Percentiles rank a stretch among this genome's conserved stretches.
Conservation (phyloP, 35 echinoderm and acorn worm species). For the Heliocidaris tuberculata region DNA sequence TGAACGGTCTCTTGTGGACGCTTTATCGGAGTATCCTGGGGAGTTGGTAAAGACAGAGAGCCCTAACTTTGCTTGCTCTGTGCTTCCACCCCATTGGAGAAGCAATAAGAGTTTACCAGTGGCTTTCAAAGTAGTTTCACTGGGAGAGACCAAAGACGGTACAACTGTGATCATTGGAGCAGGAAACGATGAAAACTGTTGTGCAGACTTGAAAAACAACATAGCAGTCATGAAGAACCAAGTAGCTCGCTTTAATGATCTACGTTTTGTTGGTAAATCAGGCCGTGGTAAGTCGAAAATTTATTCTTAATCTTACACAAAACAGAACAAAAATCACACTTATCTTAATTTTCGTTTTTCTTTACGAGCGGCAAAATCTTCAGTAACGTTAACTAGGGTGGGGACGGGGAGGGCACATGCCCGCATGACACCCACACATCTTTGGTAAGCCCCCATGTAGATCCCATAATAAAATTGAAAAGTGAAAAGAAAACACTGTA, state of each 20-base stretch:
- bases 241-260: slow-evolving; percentile 95
- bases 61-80: slow-evolving; percentile 96
- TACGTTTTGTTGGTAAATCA: slow-evolving; percentile 95
- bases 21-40: slow-evolving; percentile 90
- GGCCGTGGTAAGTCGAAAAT: slow-evolving; percentile 83
- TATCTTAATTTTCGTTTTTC: too few relatives aligned
- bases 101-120: slow-evolving; percentile 99
- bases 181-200: slow-evolving; percentile 98
- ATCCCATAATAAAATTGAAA: too few relatives aligned
- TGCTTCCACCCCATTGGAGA: slow-evolving; percentile 95
- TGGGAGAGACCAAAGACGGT: slow-evolving; percentile 92
- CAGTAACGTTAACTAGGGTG: too few relatives aligned
- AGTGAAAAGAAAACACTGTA: too few relatives aligned
- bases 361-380: too few relatives aligned
- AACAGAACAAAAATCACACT: too few relatives aligned
- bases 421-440: too few relatives aligned
- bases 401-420: too few relatives aligned
- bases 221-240: slow-evolving; percentile 98
- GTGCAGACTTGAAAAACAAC: slow-evolving; percentile 89
- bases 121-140: slow-evolving; percentile 97
- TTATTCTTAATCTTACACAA: background rate
- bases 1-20: slow-evolving; percentile 85
- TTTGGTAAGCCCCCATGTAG: too few relatives aligned
- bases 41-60: slow-evolving; percentile 97
- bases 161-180: slow-evolving; percentile 91